These are phyloP conservation scores for Hassar affinis DNA, from an alignment of 2,113 vertebrate species.

Conservation along the genomic window DNA sequence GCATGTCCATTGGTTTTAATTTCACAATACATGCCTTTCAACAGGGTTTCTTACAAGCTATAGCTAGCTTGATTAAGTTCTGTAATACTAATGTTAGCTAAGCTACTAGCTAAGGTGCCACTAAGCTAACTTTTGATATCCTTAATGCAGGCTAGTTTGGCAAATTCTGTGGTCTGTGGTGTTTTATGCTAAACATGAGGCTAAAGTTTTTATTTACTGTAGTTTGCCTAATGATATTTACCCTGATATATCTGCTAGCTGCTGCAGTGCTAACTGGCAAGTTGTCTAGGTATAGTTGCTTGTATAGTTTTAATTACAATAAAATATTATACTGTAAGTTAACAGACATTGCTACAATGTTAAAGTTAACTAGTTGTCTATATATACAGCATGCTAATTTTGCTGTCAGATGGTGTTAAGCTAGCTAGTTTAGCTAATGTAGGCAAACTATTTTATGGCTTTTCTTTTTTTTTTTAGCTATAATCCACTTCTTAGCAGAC, in stretches of 20 bases:
- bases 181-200: neutral
- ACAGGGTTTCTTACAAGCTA: neutral
- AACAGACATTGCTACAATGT: neutral
- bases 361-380: neutral
- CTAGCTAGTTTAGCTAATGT: neutral
- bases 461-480: neutral
- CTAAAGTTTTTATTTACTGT: neutral
- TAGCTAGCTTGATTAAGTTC: neutral
- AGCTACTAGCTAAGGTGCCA: neutral
- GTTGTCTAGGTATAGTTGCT: neutral
- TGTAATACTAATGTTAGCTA: neutral
- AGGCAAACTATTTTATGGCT: neutral
- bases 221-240: neutral
- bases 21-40: neutral
- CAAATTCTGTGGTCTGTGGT: neutral
- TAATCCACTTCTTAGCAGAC: neutral
- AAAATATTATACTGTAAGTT: neutral
- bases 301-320: neutral
- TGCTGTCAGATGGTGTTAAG: neutral
- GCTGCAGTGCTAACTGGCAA: neutral
- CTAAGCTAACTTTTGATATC: neutral
- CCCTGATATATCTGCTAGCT: neutral
- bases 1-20: neutral
- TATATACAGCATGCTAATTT: neutral
- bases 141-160: neutral